Percentiles rank a stretch among this genome's conserved stretches.
These are phyloP conservation scores for Nephrocerus scutellatus DNA, from an alignment of 2,888 invertebrate species.

Conservation along the genomic window DNA sequence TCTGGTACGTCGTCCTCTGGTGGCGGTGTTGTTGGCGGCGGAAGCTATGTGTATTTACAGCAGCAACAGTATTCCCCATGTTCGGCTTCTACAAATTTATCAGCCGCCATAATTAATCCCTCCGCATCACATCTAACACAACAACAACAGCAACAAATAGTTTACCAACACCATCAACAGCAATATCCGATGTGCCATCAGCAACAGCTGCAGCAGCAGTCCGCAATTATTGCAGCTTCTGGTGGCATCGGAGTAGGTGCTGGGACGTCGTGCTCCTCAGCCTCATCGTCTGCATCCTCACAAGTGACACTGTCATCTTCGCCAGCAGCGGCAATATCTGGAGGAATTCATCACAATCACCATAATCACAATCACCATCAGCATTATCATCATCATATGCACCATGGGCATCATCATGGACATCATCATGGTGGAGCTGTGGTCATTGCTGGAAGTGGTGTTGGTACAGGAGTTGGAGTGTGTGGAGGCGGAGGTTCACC, in stretches of 20 bases:
- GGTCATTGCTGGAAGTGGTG: slow-evolving; percentile 44
- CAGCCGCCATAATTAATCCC: slow-evolving; percentile 29
- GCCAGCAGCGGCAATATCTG: slow-evolving; percentile 16
- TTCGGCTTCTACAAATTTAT: slow-evolving; percentile 24
- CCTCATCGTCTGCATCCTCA: slow-evolving; percentile 15
- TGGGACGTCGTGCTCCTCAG: slow-evolving; percentile 11
- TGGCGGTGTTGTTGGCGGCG: slow-evolving; percentile 28
- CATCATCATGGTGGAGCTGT: slow-evolving; percentile 45
- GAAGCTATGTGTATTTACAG: slow-evolving; percentile 46
- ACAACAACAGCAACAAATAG: slow-evolving; percentile 36
- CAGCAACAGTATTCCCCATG: slow-evolving; percentile 42
- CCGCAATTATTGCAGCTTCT: slow-evolving; percentile 25
- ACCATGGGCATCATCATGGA: slow-evolving; percentile 38
- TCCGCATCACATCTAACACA: slow-evolving; percentile 26
- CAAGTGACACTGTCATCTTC: slow-evolving; percentile 10
- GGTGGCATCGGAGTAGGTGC: slow-evolving; percentile 16
- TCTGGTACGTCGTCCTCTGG: slow-evolving; percentile 28
- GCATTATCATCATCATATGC: slow-evolving; percentile 36
- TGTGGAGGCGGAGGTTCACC: slow-evolving; percentile 27
- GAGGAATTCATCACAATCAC: slow-evolving; percentile 28
- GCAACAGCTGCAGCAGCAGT: slow-evolving; percentile 31
- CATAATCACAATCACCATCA: slow-evolving; percentile 27
- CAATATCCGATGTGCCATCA: slow-evolving; percentile 46
- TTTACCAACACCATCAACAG: slow-evolving; percentile 35
- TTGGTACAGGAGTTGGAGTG: slow-evolving; percentile 38